Evolutionary conservation across 64 coral and sea anemone genomes (phyloP).

Genomic region (Exaiptasia diaphana): DNA sequence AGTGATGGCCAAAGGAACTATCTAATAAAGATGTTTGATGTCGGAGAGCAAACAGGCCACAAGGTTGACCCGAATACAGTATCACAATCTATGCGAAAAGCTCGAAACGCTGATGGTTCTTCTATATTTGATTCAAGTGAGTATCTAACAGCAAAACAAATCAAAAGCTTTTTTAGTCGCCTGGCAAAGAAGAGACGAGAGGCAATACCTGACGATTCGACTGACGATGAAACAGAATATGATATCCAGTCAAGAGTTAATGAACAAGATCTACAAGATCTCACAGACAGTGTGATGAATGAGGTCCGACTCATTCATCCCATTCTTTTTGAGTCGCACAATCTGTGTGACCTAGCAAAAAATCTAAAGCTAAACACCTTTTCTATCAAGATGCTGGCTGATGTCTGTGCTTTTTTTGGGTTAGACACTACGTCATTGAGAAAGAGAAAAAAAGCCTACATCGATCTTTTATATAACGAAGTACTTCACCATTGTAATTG

Average conservation of each 20-base stretch:
- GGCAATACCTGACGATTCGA: too few relatives aligned
- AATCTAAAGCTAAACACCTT: constrained; percentile 49
- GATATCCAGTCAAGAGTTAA: not conserved
- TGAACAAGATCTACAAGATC: constrained; percentile 55
- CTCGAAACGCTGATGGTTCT: not conserved
- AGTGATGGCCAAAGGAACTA: constrained; percentile 13
- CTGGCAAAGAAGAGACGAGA: constrained; percentile 6
- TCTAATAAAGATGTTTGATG: constrained; percentile 7
- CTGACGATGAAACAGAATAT: not conserved
- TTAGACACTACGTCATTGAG: too few relatives aligned
- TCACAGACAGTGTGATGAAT: constrained; percentile 38
- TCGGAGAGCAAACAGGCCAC: constrained; percentile 17
- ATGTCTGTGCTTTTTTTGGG: constrained; percentile 39
- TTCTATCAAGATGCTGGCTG: constrained; percentile 39
- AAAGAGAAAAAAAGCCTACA: too few relatives aligned
- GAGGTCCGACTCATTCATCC: constrained; percentile 45
- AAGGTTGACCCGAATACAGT: constrained; percentile 6
- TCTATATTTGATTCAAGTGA: not conserved
- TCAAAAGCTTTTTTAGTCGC: not conserved
- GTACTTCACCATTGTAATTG: too few relatives aligned
- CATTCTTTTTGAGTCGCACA: constrained; percentile 36
- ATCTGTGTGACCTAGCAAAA: constrained; percentile 51
- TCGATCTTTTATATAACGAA: too few relatives aligned
- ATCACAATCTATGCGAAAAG: not conserved
- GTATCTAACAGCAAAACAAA: constrained; percentile 8